Base-by-base conservation (phyloP, 1,140 invertebrate species). In the Pantala flavescens region DNA sequence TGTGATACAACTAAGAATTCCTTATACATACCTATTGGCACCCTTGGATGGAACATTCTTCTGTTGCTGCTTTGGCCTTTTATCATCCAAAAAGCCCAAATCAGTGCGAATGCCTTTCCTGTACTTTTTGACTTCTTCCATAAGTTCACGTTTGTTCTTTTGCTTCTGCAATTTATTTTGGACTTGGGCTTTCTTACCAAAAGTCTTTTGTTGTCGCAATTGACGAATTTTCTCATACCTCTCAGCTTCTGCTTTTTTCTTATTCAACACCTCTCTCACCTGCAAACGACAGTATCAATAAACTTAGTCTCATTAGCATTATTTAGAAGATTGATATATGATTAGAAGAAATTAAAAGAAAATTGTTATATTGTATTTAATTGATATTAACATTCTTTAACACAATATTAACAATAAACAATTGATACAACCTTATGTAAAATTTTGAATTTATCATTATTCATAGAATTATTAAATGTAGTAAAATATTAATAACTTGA, bases 211-310 rank as follows among this genome's bases (percentile, higher is more conserved):
- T 73, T 93, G 89, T 75, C 97, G 86, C 0, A 98, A 83, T 80
- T 97, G 93, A 78, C 93, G 89, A 0, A 95, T 90, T 80, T 95
- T 94, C 82, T 98, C 96, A 0, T 90, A 91, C 78, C 91, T 88
- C 77, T 97, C 93, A 72, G 93, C 89, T 12, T 89, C 88, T 12
- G 88, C 86, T 80, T 98, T 91, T 81, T 96, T 95, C 71, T 92
- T 88, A 82, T 95, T 86, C 0, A 98, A 81, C 79, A 91, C 91
- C 80, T 91, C 86, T 72, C 95, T 87, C 0, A 98, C 90, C 87
- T 88, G 74, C 23, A 75, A 76, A 75, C 36, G 70, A 75, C 70
- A 75, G 12, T 74, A 49, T 75, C 28, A 24, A n/a, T 23, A 16
- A 49, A 21, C 23, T 12, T 14, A 12, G 11, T 23, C 63, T 73